phyloP scores from a whole-genome alignment of 2,113 vertebrate species.

The Tenebrosternarchus preto region DNA sequence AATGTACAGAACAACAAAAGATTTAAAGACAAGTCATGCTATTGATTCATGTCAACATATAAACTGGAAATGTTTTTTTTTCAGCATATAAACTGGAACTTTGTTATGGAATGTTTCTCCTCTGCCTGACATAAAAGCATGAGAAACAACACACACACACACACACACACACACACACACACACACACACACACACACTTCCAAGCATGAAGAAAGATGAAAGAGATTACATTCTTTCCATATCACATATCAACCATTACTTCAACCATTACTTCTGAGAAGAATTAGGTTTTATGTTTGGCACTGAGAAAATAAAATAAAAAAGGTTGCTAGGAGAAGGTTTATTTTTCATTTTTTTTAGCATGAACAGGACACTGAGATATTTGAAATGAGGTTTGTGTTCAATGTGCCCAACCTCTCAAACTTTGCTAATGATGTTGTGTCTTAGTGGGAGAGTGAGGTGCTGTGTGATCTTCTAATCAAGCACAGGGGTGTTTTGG shows the following conservation, averaged over 20 bases:
- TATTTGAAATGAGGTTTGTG: background rate
- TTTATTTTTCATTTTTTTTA: background rate
- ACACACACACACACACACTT: too few relatives aligned
- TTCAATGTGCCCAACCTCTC: conserved; percentile 5
- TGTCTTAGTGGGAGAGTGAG: background rate
- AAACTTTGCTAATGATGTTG: conserved; percentile 19
- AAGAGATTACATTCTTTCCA: conserved; percentile 30
- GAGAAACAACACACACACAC: background rate
- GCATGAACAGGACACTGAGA: background rate
- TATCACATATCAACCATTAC: conserved; percentile 21
- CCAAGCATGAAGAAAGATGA: background rate
- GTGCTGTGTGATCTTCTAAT: conserved; percentile 9
- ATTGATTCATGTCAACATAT: background rate
- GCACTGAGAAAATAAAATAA: background rate
- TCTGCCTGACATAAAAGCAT: background rate
- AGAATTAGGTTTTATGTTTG: background rate
- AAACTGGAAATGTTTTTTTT: too few relatives aligned
- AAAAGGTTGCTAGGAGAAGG: background rate
- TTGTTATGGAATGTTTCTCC: background rate
- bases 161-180: too few relatives aligned
- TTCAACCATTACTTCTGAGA: too few relatives aligned
- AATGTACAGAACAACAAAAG: conserved; percentile 1
- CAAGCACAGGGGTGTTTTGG: background rate
- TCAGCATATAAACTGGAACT: too few relatives aligned
- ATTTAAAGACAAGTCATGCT: background rate